phyloP scores from a whole-genome alignment of 2,113 vertebrate species.

The Plecotus auritus region DNA sequence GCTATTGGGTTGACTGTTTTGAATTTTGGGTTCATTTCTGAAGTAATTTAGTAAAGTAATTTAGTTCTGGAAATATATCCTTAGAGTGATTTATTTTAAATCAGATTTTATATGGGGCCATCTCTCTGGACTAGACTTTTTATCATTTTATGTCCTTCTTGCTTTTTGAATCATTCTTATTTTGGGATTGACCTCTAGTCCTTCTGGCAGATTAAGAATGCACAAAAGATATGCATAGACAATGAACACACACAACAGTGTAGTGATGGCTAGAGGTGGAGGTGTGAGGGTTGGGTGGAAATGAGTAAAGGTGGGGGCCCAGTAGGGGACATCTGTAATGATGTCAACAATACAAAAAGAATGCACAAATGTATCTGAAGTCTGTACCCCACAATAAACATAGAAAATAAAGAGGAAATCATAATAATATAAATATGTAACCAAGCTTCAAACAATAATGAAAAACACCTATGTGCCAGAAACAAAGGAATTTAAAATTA shows the following conservation, averaged over 20 bases:
- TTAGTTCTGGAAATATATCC: not conserved
- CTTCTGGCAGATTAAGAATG: not conserved
- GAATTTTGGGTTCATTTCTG: not conserved
- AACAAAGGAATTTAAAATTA: constrained; percentile 21
- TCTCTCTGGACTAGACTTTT: not conserved
- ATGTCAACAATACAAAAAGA: not conserved
- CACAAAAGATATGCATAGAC: not conserved
- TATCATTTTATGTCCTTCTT: not conserved
- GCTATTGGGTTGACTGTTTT: not conserved
- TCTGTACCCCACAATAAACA: not conserved
- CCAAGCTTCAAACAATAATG: not conserved
- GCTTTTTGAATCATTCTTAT: not conserved
- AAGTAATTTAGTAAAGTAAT: not conserved
- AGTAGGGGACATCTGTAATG: not conserved
- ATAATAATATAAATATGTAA: not conserved
- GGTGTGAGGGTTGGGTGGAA: not conserved
- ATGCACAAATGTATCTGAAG: not conserved
- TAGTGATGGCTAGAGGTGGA: not conserved
- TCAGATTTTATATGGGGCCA: not conserved
- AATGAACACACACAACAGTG: not conserved
- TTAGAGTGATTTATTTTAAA: not conserved
- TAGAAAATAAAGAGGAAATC: not conserved
- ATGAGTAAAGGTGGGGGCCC: not conserved
- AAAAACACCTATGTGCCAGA: not conserved
- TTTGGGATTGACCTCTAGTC: not conserved